Base-by-base conservation (phyloP, 2,888 invertebrate genomes). In the Clitarchus hookeri region DNA sequence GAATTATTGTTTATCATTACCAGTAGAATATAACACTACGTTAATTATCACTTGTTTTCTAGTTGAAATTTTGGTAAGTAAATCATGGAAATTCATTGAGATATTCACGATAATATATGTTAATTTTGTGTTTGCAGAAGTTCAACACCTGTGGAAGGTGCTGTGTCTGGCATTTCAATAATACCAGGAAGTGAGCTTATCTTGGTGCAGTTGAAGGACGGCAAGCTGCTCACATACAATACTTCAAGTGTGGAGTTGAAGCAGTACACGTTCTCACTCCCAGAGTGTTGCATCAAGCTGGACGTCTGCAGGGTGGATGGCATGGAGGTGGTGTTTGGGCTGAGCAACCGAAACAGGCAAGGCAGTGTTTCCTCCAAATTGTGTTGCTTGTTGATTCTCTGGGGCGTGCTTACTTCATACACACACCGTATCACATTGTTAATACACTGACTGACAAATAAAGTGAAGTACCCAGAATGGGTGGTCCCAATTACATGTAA, bases 261-360 rank as follows among this genome's bases (percentile, higher is more conserved):
- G 79, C 89, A 89, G n/a, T 89, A 87, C 6, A 87, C 88, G 65
- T 85, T 91, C 36, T 90, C 91, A 85, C 92, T 94, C 88, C 91
- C 91, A 44, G 91, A 91, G 83, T 89, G 91, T 25, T 93, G 93
- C 89, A 91, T 44, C 44, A 44, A 26, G 48, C 16, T 86, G 26
- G 48, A 82, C 82, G 91, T 92, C 8, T 88, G 92, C 26, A 89
- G 89, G 27, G 90, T 93, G 85, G 91, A 91, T 53, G 90, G 91
- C n/a, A 91, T 91, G 80, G 88, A 92, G 82, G 90, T 92, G 23
- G 16, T 80, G 54, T 89, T 95, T 83, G 93, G 93, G 25, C 90
- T 94, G 13, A 92, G 93, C 80, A 91, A 25, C 36, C 92, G 84
- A 93, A 93, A 89, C 92, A 93, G 82, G 82, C 23, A 36, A 11